Evolutionary conservation across 2,113 vertebrate species (phyloP).

Genomic region (Periophthalmodon schlosseri): DNA sequence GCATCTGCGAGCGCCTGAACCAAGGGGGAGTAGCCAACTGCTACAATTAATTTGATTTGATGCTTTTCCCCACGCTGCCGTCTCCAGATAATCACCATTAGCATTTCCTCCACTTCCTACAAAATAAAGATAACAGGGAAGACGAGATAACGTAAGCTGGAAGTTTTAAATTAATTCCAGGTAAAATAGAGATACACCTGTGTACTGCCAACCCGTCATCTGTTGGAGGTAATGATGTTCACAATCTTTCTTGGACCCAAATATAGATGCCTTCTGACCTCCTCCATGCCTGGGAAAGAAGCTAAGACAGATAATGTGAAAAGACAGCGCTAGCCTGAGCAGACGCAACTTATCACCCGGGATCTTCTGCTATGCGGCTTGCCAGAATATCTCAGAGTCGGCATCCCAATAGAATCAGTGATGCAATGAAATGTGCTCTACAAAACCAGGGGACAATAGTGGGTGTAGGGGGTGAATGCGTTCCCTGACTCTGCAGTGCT

Average conservation of each 20-base stretch:
- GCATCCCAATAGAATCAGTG: constrained; percentile 13
- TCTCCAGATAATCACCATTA: constrained; percentile 50
- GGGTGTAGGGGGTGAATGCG: not conserved
- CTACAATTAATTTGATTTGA: constrained; percentile 56
- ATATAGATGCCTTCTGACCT: constrained; percentile 39
- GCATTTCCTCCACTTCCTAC: constrained; percentile 24
- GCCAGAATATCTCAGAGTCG: constrained; percentile 44
- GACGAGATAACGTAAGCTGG: constrained; percentile 13
- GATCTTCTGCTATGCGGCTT: constrained; percentile 26
- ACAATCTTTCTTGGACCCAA: constrained; percentile 18
- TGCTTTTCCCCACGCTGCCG: constrained; percentile 26
- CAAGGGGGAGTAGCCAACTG: constrained; percentile 55
- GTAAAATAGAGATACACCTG: constrained; percentile 4
- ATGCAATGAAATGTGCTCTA: constrained; percentile 16
- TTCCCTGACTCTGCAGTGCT: not conserved
- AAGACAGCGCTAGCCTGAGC: constrained; percentile 45
- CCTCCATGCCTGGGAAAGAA: constrained; percentile 7
- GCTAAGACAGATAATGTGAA: constrained; percentile 36
- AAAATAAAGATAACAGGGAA: constrained; percentile 26
- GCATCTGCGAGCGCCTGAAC: constrained; percentile 59
- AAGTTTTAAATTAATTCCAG: constrained; percentile 6
- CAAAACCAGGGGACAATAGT: constrained; percentile 8
- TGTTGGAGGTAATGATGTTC: constrained; percentile 2
- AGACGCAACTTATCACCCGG: constrained; percentile 30
- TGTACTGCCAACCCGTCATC: constrained; percentile 5